Evolutionary conservation across 2,113 vertebrate species (phyloP), one percentile per base, ranked within the genome.

Genomic region (Dasyprocta punctata): DNA sequence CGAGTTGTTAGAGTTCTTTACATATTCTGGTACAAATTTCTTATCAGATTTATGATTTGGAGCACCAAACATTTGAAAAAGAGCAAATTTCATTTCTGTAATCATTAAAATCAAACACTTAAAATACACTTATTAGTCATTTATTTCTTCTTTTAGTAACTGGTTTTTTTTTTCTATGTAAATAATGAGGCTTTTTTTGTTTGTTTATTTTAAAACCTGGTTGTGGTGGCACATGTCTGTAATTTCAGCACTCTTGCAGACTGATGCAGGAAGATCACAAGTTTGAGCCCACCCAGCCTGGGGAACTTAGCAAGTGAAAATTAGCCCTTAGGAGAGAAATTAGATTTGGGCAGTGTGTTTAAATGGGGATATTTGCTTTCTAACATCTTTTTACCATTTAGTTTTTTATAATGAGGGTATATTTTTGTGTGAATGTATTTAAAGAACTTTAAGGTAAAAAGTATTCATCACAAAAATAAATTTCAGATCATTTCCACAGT

Each of bases 61-160:
- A 41, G 19, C n/a, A 71, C 38, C 11, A 73, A 75, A 90, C 17
- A 10, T 83, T 24, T 87, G 52, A 88, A 84, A 69, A 91, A 78
- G 38, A 63, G 16, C 49, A 89, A 54, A 52, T 92, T 86, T 10
- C 14, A 56, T 93, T 61, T 95, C 44, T 56, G 24, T 78, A 44
- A 75, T 96, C 41, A 91, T 94, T 86, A 54, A 87, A 84, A 52
- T 54, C 61, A 60, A 94, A 75, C 56, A 89, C 86, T 58, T 96
- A 28, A 89, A 65, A 85, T 94, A 49, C 36, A 38, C 38, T 89
- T 36, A 44, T 84, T 65, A 91, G 52, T 30, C 28, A 86, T 87
- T 77, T 87, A 38, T 92, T 89, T 92, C 60, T 77, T 86, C 38
- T 44, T 52, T 54, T 65, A 49, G 36, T 30, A 77, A 77, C 24